Percentiles rank a stretch among this genome's conserved stretches.
Evolutionary conservation across 2,797 vertebrate species (phyloP).

Genomic region (Erithacus rubecula): DNA sequence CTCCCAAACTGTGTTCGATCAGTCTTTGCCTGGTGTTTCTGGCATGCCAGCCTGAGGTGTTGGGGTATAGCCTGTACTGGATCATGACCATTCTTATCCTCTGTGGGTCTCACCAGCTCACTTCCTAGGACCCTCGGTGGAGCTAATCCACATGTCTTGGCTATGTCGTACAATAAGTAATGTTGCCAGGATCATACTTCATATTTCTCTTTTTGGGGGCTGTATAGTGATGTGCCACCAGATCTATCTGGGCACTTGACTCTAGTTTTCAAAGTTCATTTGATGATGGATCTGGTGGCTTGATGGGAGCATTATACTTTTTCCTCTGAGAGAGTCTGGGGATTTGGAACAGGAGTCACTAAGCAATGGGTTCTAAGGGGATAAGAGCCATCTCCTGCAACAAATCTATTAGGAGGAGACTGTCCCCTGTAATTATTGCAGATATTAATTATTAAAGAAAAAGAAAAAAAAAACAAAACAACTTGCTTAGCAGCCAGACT

Average conservation of each 20-base stretch:
- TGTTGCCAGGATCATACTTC: slow-evolving; percentile 70
- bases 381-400: slow-evolving; percentile 59
- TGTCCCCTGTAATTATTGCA: slow-evolving; percentile 55
- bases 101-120: slow-evolving; percentile 68
- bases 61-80: slow-evolving; percentile 69
- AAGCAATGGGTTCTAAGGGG: slow-evolving; percentile 37
- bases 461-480: not conserved
- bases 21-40: slow-evolving; percentile 77
- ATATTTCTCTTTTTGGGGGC: slow-evolving; percentile 60
- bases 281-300: slow-evolving; percentile 63
- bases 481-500: slow-evolving; percentile 58
- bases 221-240: slow-evolving; percentile 62
- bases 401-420: slow-evolving; percentile 55
- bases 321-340: slow-evolving; percentile 70
- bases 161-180: slow-evolving; percentile 65
- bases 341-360: slow-evolving; percentile 45
- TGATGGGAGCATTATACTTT: slow-evolving; percentile 68
- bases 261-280: slow-evolving; percentile 58
- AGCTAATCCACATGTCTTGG: slow-evolving; percentile 69
- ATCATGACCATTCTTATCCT: slow-evolving; percentile 73
- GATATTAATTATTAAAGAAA: slow-evolving; percentile 56
- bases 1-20: slow-evolving; percentile 72
- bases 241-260: slow-evolving; percentile 64
- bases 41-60: slow-evolving; percentile 76
- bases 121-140: slow-evolving; percentile 65